Evolutionary conservation across 2,797 vertebrate genomes (phyloP).

Genomic region (Propithecus deckenii): DNA sequence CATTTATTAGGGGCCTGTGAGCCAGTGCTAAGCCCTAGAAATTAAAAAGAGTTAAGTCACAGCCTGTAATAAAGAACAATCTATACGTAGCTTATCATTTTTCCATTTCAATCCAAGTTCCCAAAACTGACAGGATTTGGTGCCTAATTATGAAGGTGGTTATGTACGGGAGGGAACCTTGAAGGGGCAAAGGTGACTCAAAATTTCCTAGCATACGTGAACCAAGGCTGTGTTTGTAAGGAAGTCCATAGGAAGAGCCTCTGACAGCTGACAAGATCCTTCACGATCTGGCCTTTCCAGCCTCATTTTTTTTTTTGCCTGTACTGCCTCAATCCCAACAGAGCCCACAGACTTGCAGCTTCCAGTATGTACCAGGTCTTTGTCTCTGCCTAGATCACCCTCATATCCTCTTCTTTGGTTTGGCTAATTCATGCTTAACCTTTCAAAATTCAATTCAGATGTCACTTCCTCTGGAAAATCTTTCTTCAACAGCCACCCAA

Average conservation of each 20-base stretch:
- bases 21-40: not conserved
- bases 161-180: not conserved
- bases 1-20: not conserved
- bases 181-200: constrained; percentile 21
- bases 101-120: constrained; percentile 38
- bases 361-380: not conserved
- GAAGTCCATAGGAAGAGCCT: not conserved
- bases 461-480: constrained; percentile 8
- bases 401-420: not conserved
- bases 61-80: not conserved
- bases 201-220: not conserved
- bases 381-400: not conserved
- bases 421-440: not conserved
- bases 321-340: not conserved
- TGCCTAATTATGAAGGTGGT: not conserved
- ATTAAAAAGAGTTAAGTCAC: not conserved
- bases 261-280: constrained; percentile 10
- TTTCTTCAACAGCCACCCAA: not conserved
- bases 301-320: not conserved
- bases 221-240: constrained; percentile 23
- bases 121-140: not conserved
- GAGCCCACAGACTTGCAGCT: not conserved
- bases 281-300: not conserved
- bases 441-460: not conserved
- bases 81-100: not conserved